phyloP scores from a whole-genome alignment of 2,888 invertebrate genomes.

The Rhogogaster chlorosoma region DNA sequence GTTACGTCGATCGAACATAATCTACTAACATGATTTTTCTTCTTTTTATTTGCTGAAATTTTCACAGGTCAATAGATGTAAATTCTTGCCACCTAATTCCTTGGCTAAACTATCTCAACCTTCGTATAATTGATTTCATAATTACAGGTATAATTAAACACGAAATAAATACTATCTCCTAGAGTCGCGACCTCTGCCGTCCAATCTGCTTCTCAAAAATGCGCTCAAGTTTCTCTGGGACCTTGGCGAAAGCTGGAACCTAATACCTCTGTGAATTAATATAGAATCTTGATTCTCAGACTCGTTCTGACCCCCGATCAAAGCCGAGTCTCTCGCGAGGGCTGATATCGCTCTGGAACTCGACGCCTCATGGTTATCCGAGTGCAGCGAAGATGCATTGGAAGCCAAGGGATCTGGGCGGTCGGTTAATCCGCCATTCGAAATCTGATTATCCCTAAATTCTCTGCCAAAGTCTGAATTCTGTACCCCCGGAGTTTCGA shows the following conservation, averaged over 20 bases:
- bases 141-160: no score
- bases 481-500: not conserved
- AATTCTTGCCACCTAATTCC: no score
- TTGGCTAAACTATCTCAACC: no score
- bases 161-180: constrained; percentile 44
- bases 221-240: constrained; percentile 48
- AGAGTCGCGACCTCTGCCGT: constrained; percentile 9
- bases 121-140: no score
- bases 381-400: not conserved
- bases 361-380: not conserved
- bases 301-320: no score
- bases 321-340: constrained; percentile 33
- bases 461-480: no score
- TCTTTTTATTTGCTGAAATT: no score
- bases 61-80: no score
- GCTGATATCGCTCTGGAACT: not conserved
- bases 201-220: constrained; percentile 45
- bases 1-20: no score
- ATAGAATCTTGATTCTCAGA: constrained; percentile 17
- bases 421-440: not conserved
- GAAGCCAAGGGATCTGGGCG: not conserved
- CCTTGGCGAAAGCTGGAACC: constrained; percentile 45
- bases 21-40: no score
- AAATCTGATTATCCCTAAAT: not conserved
- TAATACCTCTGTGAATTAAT: constrained; percentile 37